A percentile compares a stretch with the other conserved stretches of the same genome.
These are phyloP conservation scores for Mimumesa dahlbomi DNA, from an alignment of 2,888 invertebrate genomes.

Conservation along the genomic window DNA sequence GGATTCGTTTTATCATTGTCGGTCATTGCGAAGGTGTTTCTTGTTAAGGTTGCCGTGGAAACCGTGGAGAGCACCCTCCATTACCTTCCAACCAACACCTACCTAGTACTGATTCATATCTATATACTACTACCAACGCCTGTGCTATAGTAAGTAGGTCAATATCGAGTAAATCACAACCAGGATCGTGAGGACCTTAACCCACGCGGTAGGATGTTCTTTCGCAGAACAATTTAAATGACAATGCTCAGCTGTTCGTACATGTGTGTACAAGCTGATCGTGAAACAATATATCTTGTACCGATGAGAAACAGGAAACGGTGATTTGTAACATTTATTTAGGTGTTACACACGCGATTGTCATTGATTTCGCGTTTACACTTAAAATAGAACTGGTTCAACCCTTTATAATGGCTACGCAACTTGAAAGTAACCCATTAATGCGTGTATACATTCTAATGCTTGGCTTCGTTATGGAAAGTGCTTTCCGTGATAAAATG, in stretches of 20 bases:
- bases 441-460: too few species aligned
- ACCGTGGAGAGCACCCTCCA: slow-evolving; percentile 73
- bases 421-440: too few species aligned
- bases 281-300: too few species aligned
- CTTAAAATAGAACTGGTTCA: too few species aligned
- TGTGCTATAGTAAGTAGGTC: slow-evolving; percentile 74
- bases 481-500: too few species aligned
- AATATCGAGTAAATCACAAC: slow-evolving; percentile 77
- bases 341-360: too few species aligned
- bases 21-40: slow-evolving; percentile 75
- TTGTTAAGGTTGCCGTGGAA: slow-evolving; percentile 79
- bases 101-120: slow-evolving; percentile 54
- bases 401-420: too few species aligned
- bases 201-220: slow-evolving; percentile 45
- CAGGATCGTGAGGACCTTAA: slow-evolving; percentile 62
- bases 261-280: not conserved
- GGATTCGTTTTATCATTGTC: slow-evolving; percentile 57
- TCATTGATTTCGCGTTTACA: too few species aligned
- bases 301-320: too few species aligned
- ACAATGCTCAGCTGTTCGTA: slow-evolving; percentile 5
- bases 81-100: slow-evolving; percentile 57
- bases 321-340: too few species aligned
- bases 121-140: slow-evolving; percentile 38
- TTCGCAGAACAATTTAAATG: slow-evolving; percentile 43
- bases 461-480: too few species aligned